Percentiles rank a stretch among this genome's conserved stretches.
These are phyloP conservation scores for Erpornis zantholeuca DNA, from an alignment of 2,113 vertebrate species.

Conservation along the genomic window DNA sequence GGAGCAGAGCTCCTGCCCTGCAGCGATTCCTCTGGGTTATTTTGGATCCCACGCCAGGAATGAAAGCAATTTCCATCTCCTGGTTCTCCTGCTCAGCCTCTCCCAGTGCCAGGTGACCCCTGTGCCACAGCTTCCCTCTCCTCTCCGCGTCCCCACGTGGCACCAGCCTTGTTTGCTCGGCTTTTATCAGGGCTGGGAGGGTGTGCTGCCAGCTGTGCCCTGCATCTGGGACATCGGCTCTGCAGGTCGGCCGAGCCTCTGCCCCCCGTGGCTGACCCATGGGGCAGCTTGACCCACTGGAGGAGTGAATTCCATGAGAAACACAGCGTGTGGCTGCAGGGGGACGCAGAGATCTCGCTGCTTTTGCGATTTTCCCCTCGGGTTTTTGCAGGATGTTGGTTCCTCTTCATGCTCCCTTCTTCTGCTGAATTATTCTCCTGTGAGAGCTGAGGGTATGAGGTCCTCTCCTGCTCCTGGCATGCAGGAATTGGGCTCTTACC, in stretches of 20 bases:
- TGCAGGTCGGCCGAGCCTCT: too few species aligned
- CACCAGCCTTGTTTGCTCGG: neutral
- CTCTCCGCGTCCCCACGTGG: neutral
- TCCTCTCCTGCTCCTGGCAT: neutral
- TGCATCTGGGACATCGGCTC: too few species aligned
- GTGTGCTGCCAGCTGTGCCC: neutral
- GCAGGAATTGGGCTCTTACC: neutral
- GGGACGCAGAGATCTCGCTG: neutral
- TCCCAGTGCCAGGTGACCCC: neutral
- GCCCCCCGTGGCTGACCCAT: neutral
- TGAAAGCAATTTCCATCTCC: neutral
- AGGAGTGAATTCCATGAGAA: fast-evolving
- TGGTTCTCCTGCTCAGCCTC: neutral
- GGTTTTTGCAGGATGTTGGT: fast-evolving
- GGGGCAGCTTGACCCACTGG: neutral
- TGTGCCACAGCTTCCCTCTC: neutral
- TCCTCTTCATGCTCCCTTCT: neutral
- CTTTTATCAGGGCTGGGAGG: neutral
- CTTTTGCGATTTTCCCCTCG: neutral
- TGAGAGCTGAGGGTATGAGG: neutral
- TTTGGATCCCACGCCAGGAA: fast-evolving
- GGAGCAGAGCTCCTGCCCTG: neutral
- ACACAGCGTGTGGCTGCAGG: neutral
- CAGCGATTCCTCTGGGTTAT: neutral
- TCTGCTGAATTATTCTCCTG: fast-evolving